Evolutionary conservation across 2,888 invertebrate genomes (phyloP).

Genomic region (Cryptocephalus primarius): DNA sequence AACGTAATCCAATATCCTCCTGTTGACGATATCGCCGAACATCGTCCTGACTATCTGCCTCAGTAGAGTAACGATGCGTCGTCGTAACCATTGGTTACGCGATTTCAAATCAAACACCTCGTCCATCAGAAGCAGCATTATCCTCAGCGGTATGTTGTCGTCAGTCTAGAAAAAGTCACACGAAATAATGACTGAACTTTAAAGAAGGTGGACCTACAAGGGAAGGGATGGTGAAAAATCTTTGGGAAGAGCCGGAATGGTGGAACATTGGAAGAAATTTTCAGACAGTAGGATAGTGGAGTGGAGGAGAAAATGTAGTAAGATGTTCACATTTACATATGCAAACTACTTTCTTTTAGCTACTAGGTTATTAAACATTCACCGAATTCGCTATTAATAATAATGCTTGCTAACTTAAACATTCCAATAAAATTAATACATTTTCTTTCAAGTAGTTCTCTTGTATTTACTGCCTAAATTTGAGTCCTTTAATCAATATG

Average conservation of each 20-base stretch:
- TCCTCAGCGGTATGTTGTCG: constrained; percentile 71
- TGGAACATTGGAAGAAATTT: too few species aligned
- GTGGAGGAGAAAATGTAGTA: too few species aligned
- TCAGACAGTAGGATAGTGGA: too few species aligned
- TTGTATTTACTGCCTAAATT: too few species aligned
- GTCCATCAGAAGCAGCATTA: constrained; percentile 69
- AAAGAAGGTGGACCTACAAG: not conserved
- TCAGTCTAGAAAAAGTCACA: constrained; percentile 36
- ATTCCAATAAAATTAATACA: too few species aligned
- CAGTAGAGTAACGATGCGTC: constrained; percentile 63
- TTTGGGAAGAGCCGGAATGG: too few species aligned
- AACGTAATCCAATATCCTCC: constrained; percentile 81
- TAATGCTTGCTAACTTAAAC: too few species aligned
- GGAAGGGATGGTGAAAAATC: not conserved
- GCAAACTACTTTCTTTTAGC: too few species aligned
- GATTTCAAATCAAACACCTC: constrained; percentile 77
- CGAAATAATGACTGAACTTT: not conserved
- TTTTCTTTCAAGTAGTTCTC: too few species aligned
- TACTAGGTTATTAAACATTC: too few species aligned
- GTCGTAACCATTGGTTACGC: constrained; percentile 70
- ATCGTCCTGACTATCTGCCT: constrained; percentile 69
- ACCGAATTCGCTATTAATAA: too few species aligned
- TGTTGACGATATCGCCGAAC: constrained; percentile 74
- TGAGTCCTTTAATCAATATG: not conserved
- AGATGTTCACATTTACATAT: too few species aligned